Base-by-base conservation (phyloP, 2,888 invertebrate species). In the Caenorhabditis sulstoni region DNA sequence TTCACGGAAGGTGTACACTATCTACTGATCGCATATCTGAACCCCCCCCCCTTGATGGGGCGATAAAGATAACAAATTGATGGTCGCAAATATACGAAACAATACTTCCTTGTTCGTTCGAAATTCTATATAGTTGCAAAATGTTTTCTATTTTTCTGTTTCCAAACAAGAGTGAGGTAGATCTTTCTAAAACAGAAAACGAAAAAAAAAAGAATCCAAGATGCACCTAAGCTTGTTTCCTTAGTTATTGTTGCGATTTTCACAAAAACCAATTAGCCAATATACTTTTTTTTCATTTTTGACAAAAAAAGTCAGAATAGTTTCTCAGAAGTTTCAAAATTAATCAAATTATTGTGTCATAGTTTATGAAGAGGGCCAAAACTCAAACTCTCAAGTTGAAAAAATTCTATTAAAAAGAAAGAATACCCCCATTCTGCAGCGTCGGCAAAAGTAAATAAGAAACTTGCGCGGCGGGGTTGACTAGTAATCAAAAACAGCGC, bases 401-500 rank as follows among this genome's bases (percentile, higher is more conserved):
- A 47, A 71, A 71, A 44, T 58, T 73, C 29, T 57, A 50, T 49
- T 62, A 58, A 44, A 64, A 57, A 50, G 44, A 55, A 39, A 64
- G 44, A 52, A 64, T 50, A 62, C 47, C 61, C 50, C 53, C 61
- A 47, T 64, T 58, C 64, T 61, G 70, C 53, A 50, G 64, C 64
- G 64, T 58, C 64, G 73, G 58, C 57, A 47, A 64, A 57, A 64
- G 64, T 73, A 64, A 73, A 73, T 65, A 73, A 47, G 49, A 58
- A 64, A 73, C 61, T 55, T n/a, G 55, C 71, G 52, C 52, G 58
- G 37, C 44, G 41, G 66, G n/a, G 14, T 22, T 50, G 57, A 71
- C 73, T 73, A 57, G 73, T 73, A 73, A 65, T 55, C 73, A 64
- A 57, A 70, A 71, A 71, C 71, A 71, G 57, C 35, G 55, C 57